Evolutionary conservation across 2,113 vertebrate species (phyloP), one percentile per base, ranked within the genome.

Genomic region (Corythornis madagascariensis): DNA sequence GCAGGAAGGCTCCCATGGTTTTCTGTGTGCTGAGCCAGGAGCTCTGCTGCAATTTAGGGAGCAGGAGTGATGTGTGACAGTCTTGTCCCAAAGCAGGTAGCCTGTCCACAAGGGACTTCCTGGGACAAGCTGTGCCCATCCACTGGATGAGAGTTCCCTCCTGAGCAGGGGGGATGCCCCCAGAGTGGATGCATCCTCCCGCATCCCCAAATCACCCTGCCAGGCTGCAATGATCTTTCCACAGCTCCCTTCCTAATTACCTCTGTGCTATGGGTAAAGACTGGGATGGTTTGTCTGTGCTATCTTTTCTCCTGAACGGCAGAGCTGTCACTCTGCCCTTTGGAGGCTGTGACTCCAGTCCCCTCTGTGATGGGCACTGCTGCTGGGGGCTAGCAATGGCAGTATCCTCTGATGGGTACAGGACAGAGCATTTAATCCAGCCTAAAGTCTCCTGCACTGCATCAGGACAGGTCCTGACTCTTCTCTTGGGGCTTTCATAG

Each of bases 11-110:
- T 40, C 12, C n/a, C 0, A 1, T 25, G 15, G 35, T 56, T 77
- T 53, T 5, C 6, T 20, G 13, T 0, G 0, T 28, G 8, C 63
- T 21, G 11, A 45, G 29, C 43, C 17, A 4, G 21, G 26, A 80
- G 15, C 29, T 43, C 5, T 2, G 1, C 45, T 53, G 20, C 26
- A 3, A 56, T 35, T 40, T 15, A 31, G 12, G 1, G 19, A 22
- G 19, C 43, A 10, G n/a, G 52, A 40, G 12, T 4, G 26, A 67
- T 2, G 1, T 7, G 16, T 5, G 11, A n/a, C 25, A 74, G 71
- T 35, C 8, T 56, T 57, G 35, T 72, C 40, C 52, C 45, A 83
- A 25, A 57, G 52, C 67, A 47, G 13, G 17, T 50, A 20, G 28
- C 26, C n/a, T 33, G 21, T 26, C 59, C 26, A 29, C 2, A 6